Evolutionary conservation across 1,140 invertebrate species (phyloP).

Genomic region (Coptotermes formosanus): DNA sequence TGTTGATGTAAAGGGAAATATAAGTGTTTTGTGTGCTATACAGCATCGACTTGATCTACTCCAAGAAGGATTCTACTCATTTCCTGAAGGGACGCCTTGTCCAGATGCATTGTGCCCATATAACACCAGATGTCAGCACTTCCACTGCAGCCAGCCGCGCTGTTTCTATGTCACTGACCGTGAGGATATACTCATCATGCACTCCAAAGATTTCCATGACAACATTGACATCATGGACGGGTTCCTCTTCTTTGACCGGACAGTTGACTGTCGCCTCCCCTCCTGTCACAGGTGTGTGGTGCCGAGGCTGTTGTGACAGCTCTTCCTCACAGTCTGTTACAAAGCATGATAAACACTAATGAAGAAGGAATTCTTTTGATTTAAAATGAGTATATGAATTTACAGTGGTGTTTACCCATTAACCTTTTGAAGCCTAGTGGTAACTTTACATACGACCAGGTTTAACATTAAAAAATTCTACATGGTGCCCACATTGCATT

Average conservation of each 20-base stretch:
- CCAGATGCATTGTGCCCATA: slow-evolving; percentile 63
- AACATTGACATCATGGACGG: slow-evolving; percentile 78
- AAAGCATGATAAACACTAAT: no score
- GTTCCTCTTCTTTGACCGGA: slow-evolving; percentile 78
- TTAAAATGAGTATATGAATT: no score
- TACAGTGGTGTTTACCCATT: no score
- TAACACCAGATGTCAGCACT: slow-evolving; percentile 59
- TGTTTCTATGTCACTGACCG: slow-evolving; percentile 71
- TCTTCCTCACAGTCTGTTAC: neutral
- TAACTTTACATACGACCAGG: no score
- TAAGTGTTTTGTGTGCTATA: neutral
- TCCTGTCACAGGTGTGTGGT: slow-evolving; percentile 58
- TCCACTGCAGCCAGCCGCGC: slow-evolving; percentile 73
- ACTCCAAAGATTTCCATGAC: slow-evolving; percentile 80
- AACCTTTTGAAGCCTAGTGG: no score
- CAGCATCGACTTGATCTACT: slow-evolving; percentile 32
- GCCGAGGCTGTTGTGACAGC: neutral
- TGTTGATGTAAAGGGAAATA: no score
- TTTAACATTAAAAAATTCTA: no score
- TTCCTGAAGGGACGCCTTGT: slow-evolving; percentile 57
- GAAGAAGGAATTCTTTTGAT: no score
- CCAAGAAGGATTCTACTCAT: slow-evolving; percentile 54
- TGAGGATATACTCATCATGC: slow-evolving; percentile 65
- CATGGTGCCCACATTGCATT: no score
- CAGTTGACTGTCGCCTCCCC: slow-evolving; percentile 69